These are phyloP conservation scores for Phaethon lepturus DNA, from an alignment of 2,113 vertebrate species.

Conservation along the genomic window DNA sequence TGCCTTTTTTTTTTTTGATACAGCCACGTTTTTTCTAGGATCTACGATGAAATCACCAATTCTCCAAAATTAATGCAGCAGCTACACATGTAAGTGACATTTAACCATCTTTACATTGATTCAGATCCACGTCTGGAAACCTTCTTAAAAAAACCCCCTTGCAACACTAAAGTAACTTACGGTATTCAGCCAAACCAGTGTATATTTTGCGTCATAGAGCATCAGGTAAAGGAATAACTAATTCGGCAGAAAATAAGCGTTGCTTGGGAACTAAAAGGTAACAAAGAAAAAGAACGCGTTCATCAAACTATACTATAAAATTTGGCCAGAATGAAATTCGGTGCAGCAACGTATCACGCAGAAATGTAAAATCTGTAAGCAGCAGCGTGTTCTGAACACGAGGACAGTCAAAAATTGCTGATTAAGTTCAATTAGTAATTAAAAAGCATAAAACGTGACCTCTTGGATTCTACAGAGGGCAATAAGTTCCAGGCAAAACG, in stretches of 20 bases:
- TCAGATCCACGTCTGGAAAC: background rate
- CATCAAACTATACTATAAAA: background rate
- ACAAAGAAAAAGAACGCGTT: background rate
- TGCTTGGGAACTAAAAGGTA: constrained; percentile 2
- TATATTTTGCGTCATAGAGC: background rate
- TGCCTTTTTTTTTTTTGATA: background rate
- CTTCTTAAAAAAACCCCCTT: background rate
- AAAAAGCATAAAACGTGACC: background rate
- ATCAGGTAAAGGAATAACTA: background rate
- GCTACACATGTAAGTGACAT: background rate
- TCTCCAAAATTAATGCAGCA: background rate
- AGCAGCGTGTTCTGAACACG: background rate
- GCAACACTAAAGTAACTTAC: background rate
- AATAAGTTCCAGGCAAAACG: background rate
- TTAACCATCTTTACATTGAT: background rate
- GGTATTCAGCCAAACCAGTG: background rate
- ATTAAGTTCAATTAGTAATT: constrained; percentile 8
- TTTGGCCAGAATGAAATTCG: background rate
- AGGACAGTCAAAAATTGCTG: background rate
- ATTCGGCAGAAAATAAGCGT: background rate
- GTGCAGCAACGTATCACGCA: accelerated
- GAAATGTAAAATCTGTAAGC: background rate
- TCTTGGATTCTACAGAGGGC: background rate
- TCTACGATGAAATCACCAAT: background rate
- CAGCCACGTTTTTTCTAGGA: background rate